Percentiles rank a stretch among this genome's conserved stretches.
Evolutionary conservation across 2,888 invertebrate genomes (phyloP).

Genomic region (Amphimallon solstitiale): DNA sequence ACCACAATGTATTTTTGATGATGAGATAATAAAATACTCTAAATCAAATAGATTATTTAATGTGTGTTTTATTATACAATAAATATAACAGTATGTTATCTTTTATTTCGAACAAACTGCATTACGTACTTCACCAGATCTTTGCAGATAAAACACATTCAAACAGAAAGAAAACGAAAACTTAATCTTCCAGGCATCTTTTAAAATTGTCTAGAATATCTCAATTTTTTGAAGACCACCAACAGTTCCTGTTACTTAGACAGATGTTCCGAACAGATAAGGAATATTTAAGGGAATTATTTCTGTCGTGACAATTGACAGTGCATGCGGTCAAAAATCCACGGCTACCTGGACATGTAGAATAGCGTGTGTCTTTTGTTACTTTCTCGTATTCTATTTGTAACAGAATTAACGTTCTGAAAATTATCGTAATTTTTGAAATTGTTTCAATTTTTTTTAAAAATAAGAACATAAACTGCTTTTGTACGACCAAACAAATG

Average conservation of each 20-base stretch:
- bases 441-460: no score
- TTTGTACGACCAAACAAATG: no score
- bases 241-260: slow-evolving; percentile 29
- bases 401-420: no score
- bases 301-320: slow-evolving; percentile 38
- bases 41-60: no score
- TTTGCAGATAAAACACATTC: not conserved
- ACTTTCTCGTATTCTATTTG: not conserved
- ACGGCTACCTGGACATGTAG: slow-evolving; percentile 30
- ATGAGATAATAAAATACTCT: no score
- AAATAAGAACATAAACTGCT: no score
- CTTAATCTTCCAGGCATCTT: slow-evolving; percentile 20
- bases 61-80: no score
- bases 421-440: no score
- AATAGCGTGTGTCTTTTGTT: slow-evolving; percentile 35
- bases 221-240: slow-evolving; percentile 34
- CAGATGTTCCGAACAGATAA: slow-evolving; percentile 40
- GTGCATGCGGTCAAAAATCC: slow-evolving; percentile 36
- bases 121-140: slow-evolving; percentile 8
- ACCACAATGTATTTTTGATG: no score
- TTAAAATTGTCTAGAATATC: slow-evolving; percentile 32
- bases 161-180: not conserved
- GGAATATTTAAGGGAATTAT: slow-evolving; percentile 39
- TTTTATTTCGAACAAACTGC: not conserved
- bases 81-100: not conserved